Percentiles rank a stretch among this genome's conserved stretches.
These are phyloP conservation scores for Dinocampus coccinellae DNA, from an alignment of 2,888 invertebrate species.

Conservation along the genomic window DNA sequence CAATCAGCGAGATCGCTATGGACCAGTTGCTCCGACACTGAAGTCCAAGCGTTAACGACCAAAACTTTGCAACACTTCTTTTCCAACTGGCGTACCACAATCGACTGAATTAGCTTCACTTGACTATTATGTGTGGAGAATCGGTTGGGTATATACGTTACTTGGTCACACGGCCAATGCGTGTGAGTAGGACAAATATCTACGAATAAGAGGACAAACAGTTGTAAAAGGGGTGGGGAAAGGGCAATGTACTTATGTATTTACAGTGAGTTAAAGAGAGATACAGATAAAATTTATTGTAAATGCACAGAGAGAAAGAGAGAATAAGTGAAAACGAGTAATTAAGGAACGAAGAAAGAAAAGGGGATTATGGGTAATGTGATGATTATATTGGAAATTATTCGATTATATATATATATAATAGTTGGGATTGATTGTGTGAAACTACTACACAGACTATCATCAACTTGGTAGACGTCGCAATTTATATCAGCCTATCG, in stretches of 20 bases:
- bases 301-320: no score
- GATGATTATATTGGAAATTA: no score
- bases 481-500: background rate
- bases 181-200: background rate
- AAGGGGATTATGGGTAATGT: no score
- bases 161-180: background rate
- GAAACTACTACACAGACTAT: no score
- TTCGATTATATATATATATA: no score
- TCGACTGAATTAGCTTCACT: conserved; percentile 31
- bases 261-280: background rate
- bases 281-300: no score
- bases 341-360: no score
- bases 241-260: background rate
- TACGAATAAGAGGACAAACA: background rate
- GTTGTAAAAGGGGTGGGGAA: background rate
- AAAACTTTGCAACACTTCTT: conserved; percentile 19
- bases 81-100: conserved; percentile 37
- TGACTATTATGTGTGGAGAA: background rate
- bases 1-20: conserved; percentile 51
- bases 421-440: no score
- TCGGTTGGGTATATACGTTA: background rate
- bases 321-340: no score
- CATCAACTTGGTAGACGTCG: background rate
- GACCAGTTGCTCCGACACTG: conserved; percentile 68
- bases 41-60: conserved; percentile 56